Percentiles rank a stretch among this genome's conserved stretches.
phyloP scores from a whole-genome alignment of 2,113 vertebrate species.

The Saccopteryx leptura region DNA sequence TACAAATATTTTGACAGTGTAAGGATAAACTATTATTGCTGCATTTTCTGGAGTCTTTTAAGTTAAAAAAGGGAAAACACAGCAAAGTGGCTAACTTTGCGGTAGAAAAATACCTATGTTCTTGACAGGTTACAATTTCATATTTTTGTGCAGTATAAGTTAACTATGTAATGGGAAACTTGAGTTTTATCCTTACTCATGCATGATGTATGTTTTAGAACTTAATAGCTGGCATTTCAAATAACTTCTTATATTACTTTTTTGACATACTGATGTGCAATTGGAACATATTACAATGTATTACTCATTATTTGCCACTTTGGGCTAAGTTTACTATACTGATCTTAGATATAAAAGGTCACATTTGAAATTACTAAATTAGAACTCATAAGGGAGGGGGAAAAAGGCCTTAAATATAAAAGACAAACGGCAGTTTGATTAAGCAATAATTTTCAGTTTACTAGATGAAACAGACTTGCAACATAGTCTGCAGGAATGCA shows the following conservation, averaged over 20 bases:
- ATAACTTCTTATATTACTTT: conserved; percentile 82
- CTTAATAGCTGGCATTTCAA: conserved; percentile 86
- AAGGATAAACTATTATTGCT: conserved; percentile 84
- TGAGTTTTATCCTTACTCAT: conserved; percentile 86
- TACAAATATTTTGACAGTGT: conserved; percentile 78
- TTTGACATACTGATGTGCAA: conserved; percentile 78
- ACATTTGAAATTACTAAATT: conserved; percentile 86
- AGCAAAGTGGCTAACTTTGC: conserved; percentile 69
- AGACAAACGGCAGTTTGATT: conserved; percentile 92
- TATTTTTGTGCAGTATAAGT: conserved; percentile 69
- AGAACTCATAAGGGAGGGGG: conserved; percentile 76
- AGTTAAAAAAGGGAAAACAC: conserved; percentile 67
- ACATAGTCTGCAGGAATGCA: conserved; percentile 91
- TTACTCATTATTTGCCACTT: conserved; percentile 83
- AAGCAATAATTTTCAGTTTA: conserved; percentile 92
- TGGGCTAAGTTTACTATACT: conserved; percentile 80
- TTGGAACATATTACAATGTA: conserved; percentile 83
- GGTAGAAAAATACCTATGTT: conserved; percentile 71
- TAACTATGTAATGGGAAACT: conserved; percentile 78
- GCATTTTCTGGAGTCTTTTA: conserved; percentile 81
- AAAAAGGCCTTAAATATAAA: conserved; percentile 88
- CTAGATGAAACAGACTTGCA: conserved; percentile 91
- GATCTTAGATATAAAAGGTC: conserved; percentile 85
- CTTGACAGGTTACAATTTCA: conserved; percentile 67
- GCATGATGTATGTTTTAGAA: conserved; percentile 86